Conservation (phyloP, 2,888 invertebrate genomes). For the Orchestes rusci region DNA sequence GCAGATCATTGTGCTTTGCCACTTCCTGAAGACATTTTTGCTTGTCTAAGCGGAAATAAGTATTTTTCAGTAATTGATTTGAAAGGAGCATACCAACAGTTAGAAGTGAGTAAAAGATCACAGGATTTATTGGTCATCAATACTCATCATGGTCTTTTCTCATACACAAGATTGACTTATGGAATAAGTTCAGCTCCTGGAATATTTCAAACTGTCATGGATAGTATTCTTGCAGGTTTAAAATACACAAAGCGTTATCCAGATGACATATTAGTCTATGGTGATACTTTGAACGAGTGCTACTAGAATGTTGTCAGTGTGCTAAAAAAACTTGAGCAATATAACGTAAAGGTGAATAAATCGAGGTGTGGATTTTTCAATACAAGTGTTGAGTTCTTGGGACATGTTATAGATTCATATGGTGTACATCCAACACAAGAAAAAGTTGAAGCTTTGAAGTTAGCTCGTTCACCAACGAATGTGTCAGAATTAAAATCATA, state of each 20-base stretch:
- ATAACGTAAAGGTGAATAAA: neutral
- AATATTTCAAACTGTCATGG: conserved; percentile 10
- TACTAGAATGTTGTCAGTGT: conserved; percentile 1
- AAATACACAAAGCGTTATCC: conserved; percentile 7
- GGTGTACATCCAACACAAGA: conserved; percentile 9
- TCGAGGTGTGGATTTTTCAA: neutral
- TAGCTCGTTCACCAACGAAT: conserved; percentile 18
- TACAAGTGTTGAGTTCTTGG: neutral
- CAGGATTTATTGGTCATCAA: conserved; percentile 6
- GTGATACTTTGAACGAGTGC: neutral
- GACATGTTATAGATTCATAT: neutral
- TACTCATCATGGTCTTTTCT: conserved; percentile 8
- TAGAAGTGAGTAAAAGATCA: too few relatives aligned
- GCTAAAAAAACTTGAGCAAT: neutral
- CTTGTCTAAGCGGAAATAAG: conserved; percentile 3
- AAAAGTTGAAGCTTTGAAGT: conserved; percentile 18
- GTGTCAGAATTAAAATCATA: conserved; percentile 21
- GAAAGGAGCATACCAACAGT: too few relatives aligned
- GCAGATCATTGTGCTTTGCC: conserved; percentile 5
- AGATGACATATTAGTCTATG: conserved; percentile 9
- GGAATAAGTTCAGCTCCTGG: conserved; percentile 11
- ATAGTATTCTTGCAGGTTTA: conserved; percentile 7
- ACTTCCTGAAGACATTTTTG: conserved; percentile 2
- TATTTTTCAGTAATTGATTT: conserved; percentile 6
- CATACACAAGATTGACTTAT: conserved; percentile 7